Evolutionary conservation across 2,888 invertebrate species (phyloP), one percentile per base, ranked within the genome.

Genomic region (Eustalomyia histrio): DNA sequence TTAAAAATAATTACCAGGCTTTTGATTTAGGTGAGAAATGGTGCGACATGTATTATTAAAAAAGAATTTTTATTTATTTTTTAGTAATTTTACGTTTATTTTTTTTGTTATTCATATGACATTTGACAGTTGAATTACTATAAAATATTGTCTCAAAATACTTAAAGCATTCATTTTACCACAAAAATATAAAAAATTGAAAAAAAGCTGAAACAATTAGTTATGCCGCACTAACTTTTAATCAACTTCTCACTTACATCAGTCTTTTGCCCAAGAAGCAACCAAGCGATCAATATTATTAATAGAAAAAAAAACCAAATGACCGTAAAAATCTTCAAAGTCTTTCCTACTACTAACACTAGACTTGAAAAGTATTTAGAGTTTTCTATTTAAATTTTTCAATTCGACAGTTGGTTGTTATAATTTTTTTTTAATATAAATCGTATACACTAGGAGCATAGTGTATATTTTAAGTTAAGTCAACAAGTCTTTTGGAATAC

Each of bases 201-300:
- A 60, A 65, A 39, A 39, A 12, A 39, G 39, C 50, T 33, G 18
- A 74, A 65, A 58, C 80, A 74, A 81, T 84, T 83, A 81, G 83
- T 83, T 84, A 73, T 81, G 84, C 82, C 57, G 72, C 69, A 79
- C 58, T 84, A 79, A 76, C 21, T 76, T 80, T 80, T 72, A 73
- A 71, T 78, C 64, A 81, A 78, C 24, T 71, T 69, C 58, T 55
- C 64, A 76, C 58, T 65, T 80, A 55, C 52, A 57, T 64, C 39
- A 18, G 47, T 60, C 65, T 47, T 39, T 60, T 60, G 43, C 65
- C 65, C 33, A 16, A 24, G 12, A 67, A 55, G 29, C 78, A 76
- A 53, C 58, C 67, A 74, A 65, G 76, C 73, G 74, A 50, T 53
- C 73, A 69, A 64, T 76, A 65, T 69, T 76, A 57, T 76, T 76